Base-by-base conservation (phyloP, 2,888 invertebrate species). In the Gibbula magus region DNA sequence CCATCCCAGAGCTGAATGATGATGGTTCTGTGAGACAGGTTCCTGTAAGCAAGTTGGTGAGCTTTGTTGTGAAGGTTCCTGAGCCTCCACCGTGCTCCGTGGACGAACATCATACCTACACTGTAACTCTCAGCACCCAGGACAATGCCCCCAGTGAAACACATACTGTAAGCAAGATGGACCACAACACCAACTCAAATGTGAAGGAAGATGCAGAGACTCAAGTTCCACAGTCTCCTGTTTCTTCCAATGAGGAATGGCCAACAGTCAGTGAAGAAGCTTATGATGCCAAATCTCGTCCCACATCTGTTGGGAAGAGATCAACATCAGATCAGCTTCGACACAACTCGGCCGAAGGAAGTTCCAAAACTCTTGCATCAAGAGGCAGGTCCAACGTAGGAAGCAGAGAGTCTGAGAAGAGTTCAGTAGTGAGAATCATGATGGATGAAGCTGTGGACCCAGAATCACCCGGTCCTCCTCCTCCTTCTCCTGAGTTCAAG, bases 381-480 rank as follows among this genome's bases (percentile, higher is more conserved):
- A 70, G 78, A 32, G 73, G 56, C 22, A 82, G 79, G 53, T 81
- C 79, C 51, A 81, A 84, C 56, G 45, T 79, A 7, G 56, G 56
- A 45, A 84, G 82, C 29, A 73, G 79, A 45, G 79, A 83, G 35
- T 84, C 84, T 56, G 76, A 52, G 18, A 70, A 75, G 54, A 75
- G 54, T 66, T 78, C 54, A 51, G 53, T 77, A 22, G 79, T 78
- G 1, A 76, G 77, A 18, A 80, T 67, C 51, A 79, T 82, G 29
- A 74, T 83, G 78, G 84, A 82, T 67, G 82, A 83, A n/a, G 81
- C 81, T n/a, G 56, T 25, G 7, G 87, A 86, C 75, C 82, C 80
- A 10, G 88, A 87, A 78, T 88, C 90, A 0, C 90, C 90, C 0
- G 91, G 87, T 10, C 91, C 91, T 2, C 91, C 91, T 1, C 91